Conservation (phyloP, 2,113 vertebrate genomes). For the zebrafish (Danio rerio) region DNA sequence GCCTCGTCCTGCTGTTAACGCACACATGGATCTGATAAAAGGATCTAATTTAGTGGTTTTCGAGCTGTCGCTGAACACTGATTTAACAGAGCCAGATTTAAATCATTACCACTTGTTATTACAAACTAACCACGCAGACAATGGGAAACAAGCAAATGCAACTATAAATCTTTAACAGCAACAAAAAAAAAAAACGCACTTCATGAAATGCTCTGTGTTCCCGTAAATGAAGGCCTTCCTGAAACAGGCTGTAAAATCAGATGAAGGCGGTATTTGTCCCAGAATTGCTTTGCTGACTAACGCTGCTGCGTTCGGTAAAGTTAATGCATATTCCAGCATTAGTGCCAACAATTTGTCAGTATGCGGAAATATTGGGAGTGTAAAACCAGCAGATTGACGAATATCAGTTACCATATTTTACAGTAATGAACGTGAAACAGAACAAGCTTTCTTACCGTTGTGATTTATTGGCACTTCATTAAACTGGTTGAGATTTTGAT, state of each 20-base stretch:
- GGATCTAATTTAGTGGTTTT: conserved; percentile 38
- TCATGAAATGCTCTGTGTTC: conserved; percentile 39
- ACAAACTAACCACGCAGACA: conserved; percentile 32
- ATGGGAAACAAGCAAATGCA: conserved; percentile 40
- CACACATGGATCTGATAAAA: conserved; percentile 20
- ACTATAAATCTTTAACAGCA: conserved; percentile 37
- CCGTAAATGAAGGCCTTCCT: conserved; percentile 41
- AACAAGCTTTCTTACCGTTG: conserved; percentile 8
- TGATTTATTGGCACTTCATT: conserved; percentile 27
- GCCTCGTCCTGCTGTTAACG: background rate
- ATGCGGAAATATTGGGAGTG: conserved; percentile 10
- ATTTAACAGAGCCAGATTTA: conserved; percentile 43
- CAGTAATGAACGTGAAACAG: background rate
- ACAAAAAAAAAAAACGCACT: conserved; percentile 20
- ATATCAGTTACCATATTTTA: background rate
- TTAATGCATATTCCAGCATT: conserved; percentile 34
- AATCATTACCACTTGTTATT: conserved; percentile 51
- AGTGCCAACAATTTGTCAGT: conserved; percentile 22
- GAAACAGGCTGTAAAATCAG: conserved; percentile 39
- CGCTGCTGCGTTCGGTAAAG: background rate
- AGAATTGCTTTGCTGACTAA: conserved; percentile 31
- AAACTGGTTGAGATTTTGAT: conserved; percentile 34
- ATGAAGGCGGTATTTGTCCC: conserved; percentile 34
- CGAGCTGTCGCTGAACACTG: conserved; percentile 28
- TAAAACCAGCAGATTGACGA: background rate